Percentiles rank a stretch among this genome's conserved stretches.
Evolutionary conservation across 2,888 invertebrate genomes (phyloP).

Genomic region (Blastobasis adustella): DNA sequence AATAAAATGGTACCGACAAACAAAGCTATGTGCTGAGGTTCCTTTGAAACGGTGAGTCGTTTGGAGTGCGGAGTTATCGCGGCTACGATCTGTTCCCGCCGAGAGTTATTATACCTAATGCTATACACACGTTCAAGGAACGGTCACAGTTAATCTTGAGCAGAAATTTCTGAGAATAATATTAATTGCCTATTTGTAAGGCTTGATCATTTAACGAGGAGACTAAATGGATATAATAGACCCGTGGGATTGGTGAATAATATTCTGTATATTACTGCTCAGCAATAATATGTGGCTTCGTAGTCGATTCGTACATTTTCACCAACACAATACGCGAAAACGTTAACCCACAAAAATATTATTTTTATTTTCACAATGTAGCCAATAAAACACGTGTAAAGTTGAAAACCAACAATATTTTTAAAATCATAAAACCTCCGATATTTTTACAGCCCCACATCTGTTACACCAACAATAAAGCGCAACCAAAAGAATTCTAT

Average conservation of each 20-base stretch:
- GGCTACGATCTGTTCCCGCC: slow-evolving; percentile 22
- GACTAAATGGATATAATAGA: too few relatives aligned
- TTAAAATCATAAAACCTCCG: background rate
- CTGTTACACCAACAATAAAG: slow-evolving; percentile 5
- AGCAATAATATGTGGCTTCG: too few relatives aligned
- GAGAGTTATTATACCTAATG: slow-evolving; percentile 35
- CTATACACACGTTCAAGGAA: slow-evolving; percentile 28
- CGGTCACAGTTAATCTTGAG: slow-evolving; percentile 6
- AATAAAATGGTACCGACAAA: slow-evolving; percentile 8
- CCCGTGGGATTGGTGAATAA: too few relatives aligned
- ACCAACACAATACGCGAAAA: too few relatives aligned
- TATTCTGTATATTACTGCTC: too few relatives aligned
- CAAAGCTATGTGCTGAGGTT: slow-evolving; percentile 13
- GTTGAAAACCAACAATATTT: too few relatives aligned
- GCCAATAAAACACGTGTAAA: too few relatives aligned
- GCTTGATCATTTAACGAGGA: too few relatives aligned
- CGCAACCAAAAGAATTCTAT: background rate
- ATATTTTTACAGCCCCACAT: slow-evolving; percentile 8
- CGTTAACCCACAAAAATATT: too few relatives aligned
- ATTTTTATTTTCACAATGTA: too few relatives aligned
- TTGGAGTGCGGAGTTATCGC: slow-evolving; percentile 21
- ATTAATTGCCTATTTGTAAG: background rate
- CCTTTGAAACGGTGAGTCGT: slow-evolving; percentile 23
- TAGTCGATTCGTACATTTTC: too few relatives aligned
- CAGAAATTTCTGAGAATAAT: slow-evolving; percentile 7